Conservation (phyloP, 2,797 vertebrate species). For the Spatula versicolor region DNA sequence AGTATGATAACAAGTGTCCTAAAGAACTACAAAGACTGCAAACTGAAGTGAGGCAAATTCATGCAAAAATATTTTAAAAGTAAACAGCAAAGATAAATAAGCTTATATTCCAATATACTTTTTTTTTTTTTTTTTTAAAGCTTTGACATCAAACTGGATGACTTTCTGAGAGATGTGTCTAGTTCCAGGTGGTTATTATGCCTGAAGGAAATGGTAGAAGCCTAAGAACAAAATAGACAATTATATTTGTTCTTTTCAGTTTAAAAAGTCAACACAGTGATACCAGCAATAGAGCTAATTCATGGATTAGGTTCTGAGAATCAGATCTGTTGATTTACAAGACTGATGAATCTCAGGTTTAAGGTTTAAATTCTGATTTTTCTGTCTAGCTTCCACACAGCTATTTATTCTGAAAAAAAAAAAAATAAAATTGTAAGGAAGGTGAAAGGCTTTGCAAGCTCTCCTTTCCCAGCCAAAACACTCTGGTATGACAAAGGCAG, state of each 20-base stretch:
- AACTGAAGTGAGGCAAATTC: background rate
- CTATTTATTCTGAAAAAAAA: background rate
- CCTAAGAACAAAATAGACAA: background rate
- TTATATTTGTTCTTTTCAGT: background rate
- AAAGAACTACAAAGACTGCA: background rate
- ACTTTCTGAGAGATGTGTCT: background rate
- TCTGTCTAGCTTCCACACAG: background rate
- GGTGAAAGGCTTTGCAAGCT: background rate
- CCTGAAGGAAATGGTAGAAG: background rate
- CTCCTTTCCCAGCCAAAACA: slow-evolving; percentile 4
- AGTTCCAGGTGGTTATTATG: background rate
- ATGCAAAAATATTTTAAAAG: background rate
- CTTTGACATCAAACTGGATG: background rate
- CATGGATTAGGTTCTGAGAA: background rate
- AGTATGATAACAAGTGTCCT: background rate
- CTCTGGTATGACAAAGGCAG: background rate
- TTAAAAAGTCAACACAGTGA: background rate
- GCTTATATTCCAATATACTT: background rate
- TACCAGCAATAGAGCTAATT: background rate
- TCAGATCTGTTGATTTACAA: background rate
- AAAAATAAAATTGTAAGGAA: background rate
- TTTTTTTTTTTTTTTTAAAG: background rate
- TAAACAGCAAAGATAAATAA: background rate
- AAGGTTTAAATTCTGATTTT: slow-evolving; percentile 10
- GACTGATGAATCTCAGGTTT: background rate